These are phyloP conservation scores for Drosophila melanosoma DNA, from an alignment of 2,888 invertebrate species.

Conservation along the genomic window DNA sequence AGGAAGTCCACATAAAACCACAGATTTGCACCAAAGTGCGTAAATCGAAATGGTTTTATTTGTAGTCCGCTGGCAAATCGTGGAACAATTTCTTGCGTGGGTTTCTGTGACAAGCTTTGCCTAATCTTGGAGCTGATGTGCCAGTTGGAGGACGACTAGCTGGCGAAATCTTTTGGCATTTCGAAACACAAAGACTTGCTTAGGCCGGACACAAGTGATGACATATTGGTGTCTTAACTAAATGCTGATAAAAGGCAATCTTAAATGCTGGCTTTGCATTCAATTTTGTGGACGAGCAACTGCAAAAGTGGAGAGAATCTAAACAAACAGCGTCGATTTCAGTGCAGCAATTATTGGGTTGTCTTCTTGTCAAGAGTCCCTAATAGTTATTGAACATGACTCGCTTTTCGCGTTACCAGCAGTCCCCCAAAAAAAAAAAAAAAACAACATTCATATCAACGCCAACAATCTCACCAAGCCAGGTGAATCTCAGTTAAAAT, in stretches of 20 bases:
- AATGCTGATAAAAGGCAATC: slow-evolving; percentile 38
- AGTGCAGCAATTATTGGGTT: slow-evolving; percentile 63
- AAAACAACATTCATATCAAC: slow-evolving; percentile 37
- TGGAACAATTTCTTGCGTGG: slow-evolving; percentile 26
- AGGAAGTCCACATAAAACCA: slow-evolving; percentile 58
- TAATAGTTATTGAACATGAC: slow-evolving; percentile 31
- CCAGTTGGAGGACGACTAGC: slow-evolving; percentile 47
- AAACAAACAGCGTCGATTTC: slow-evolving; percentile 36
- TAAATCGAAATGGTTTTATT: slow-evolving; percentile 47
- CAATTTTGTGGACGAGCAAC: slow-evolving; percentile 54
- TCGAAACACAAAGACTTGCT: slow-evolving; percentile 51
- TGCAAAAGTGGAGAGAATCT: background rate
- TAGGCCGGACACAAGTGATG: slow-evolving; percentile 53
- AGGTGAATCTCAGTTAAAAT: slow-evolving; percentile 35
- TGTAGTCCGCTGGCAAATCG: background rate
- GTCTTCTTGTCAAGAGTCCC: slow-evolving; percentile 48
- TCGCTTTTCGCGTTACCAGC: background rate
- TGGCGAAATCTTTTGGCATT: slow-evolving; percentile 39
- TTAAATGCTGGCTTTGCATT: slow-evolving; percentile 61
- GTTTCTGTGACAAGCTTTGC: slow-evolving; percentile 44
- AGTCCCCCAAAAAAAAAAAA: no score
- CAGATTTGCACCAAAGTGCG: slow-evolving; percentile 60
- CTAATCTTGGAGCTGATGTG: slow-evolving; percentile 53
- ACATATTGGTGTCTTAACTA: slow-evolving; percentile 63
- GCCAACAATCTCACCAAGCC: slow-evolving; percentile 52